A percentile compares a stretch with the other conserved stretches of the same genome.
Evolutionary conservation across 2,888 invertebrate genomes (phyloP).

Genomic region (Eupithecia abbreviata): DNA sequence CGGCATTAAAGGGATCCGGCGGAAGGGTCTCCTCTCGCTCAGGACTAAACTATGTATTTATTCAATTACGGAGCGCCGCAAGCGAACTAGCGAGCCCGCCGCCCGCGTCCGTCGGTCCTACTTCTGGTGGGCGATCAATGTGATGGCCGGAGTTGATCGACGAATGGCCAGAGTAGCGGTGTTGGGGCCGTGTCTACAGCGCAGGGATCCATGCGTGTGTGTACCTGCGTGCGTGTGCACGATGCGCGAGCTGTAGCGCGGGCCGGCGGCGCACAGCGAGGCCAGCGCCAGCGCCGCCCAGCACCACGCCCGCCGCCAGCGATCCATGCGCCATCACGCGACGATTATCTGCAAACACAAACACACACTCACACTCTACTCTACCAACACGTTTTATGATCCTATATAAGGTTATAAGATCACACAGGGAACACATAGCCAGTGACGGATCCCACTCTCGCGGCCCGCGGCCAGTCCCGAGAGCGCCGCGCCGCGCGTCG

Average conservation of each 20-base stretch:
- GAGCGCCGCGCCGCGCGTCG: too few species aligned
- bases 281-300: conserved; percentile 73
- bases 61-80: conserved; percentile 38
- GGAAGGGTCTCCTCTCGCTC: conserved; percentile 41
- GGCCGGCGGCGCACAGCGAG: conserved; percentile 79
- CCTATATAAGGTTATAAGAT: background rate
- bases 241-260: conserved; percentile 90
- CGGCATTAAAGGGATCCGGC: conserved; percentile 38
- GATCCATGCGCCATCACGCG: conserved; percentile 83
- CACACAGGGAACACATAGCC: background rate
- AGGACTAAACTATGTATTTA: conserved; percentile 45
- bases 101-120: background rate
- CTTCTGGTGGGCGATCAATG: conserved; percentile 15
- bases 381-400: background rate
- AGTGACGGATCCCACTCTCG: background rate
- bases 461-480: background rate
- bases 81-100: background rate
- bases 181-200: background rate
- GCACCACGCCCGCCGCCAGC: conserved; percentile 75
- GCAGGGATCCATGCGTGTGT: background rate
- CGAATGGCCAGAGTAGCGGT: background rate
- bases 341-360: conserved; percentile 58
- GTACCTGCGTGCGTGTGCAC: conserved; percentile 90
- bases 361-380: background rate
- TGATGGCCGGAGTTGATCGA: conserved; percentile 17